phyloP scores from a whole-genome alignment of 2,888 invertebrate genomes.

The Gastrophysa polygoni region DNA sequence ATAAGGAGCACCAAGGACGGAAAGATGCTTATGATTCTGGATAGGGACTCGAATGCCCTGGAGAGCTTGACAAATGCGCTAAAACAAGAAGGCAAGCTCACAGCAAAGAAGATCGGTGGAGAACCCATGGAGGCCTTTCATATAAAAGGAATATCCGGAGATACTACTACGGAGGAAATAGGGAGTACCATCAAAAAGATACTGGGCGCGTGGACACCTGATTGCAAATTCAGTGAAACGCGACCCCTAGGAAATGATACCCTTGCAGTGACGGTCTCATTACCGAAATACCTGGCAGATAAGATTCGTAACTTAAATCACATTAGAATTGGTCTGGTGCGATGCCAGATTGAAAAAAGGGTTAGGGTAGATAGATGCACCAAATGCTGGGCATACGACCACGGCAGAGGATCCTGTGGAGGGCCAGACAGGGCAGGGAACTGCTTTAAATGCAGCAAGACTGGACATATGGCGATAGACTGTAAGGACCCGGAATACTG shows the following conservation, averaged over 20 bases:
- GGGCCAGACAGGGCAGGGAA: constrained; percentile 8
- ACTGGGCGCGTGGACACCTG: not conserved
- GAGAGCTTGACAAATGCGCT: not conserved
- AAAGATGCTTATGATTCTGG: not conserved
- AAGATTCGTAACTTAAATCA: not conserved
- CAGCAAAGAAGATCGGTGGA: not conserved
- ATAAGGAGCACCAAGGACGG: not conserved
- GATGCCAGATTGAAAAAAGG: constrained; percentile 5
- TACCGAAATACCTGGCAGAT: constrained; percentile 1
- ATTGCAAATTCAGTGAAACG: not conserved
- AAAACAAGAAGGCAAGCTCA: constrained; percentile 1
- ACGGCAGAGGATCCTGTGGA: not conserved
- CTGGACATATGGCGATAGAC: constrained; percentile 2
- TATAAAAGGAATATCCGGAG: not conserved
- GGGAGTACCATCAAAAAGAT: not conserved
- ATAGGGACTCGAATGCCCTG: constrained; percentile 1
- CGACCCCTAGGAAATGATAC: constrained; percentile 3
- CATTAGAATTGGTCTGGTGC: constrained; percentile 3
- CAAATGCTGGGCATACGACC: constrained; percentile 9
- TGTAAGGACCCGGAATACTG: constrained; percentile 4
- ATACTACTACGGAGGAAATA: constrained; percentile 1
- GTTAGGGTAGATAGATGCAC: not conserved
- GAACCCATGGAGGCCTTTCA: not conserved
- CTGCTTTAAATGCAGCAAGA: constrained; percentile 2
- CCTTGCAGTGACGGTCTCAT: not conserved